Evolutionary conservation across 2,888 invertebrate genomes (phyloP), one percentile per base, ranked within the genome.

Genomic region (Hydriomena furcata): DNA sequence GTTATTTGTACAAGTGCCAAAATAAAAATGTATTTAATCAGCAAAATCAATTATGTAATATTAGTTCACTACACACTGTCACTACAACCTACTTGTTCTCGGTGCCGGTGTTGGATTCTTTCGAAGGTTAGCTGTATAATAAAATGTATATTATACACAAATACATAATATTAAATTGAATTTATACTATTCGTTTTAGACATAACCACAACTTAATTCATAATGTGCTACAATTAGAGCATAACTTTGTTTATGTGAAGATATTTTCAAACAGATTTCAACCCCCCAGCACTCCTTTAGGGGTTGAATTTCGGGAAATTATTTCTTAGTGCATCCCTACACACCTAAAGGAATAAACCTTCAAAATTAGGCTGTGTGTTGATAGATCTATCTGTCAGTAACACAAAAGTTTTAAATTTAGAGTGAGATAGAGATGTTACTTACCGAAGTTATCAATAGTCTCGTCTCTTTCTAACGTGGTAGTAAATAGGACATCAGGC

Each of bases 401-500:
- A n/a, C n/a, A n/a, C n/a, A n/a, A n/a, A n/a, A n/a, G n/a, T n/a
- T n/a, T n/a, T n/a, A n/a, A n/a, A n/a, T 17, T 17, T 2, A 20
- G 30, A 43, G 7, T 10, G 42, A 25, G 42, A 42, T 10, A 24
- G 50, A 27, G 38, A 30, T 5, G 43, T 13, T 17, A 68, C 82
- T 84, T 71, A 95, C 95, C 95, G 75, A 96, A 97, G 73, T 95
- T 96, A 67, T 97, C 96, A 17, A 95, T 91, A 66, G 95, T 94
- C 78, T 97, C 96, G 55, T 96, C 96, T 81, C 94, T 94, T 76
- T 97, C 97, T 45, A 96, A 78, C 45, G 94, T 93, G 0, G 95
- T 94, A 2, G 94, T 93, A 77, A 97, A 97, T 0, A 97, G 82
- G 0, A 94, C 89, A 54, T 91, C 88, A 0, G 84, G 84, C 0